These are phyloP conservation scores for Tachina fera DNA, from an alignment of 2,888 invertebrate genomes.

Conservation along the genomic window DNA sequence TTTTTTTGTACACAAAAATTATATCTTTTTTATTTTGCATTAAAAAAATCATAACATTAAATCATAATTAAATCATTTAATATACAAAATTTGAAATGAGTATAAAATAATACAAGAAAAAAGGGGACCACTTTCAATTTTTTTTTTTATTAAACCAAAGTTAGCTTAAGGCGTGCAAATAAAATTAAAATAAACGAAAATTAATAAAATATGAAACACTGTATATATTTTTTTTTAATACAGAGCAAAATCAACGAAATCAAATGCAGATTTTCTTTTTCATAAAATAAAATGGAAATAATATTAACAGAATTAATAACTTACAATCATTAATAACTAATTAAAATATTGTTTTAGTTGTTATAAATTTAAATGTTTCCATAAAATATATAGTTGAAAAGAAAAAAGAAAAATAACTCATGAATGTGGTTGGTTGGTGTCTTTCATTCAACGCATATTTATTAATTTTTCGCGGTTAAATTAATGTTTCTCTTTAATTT, in stretches of 20 bases:
- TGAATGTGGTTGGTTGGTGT: constrained; percentile 32
- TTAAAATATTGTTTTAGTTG: constrained; percentile 20
- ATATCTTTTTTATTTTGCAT: constrained; percentile 46
- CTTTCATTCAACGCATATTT: constrained; percentile 12
- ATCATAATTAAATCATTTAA: constrained; percentile 47
- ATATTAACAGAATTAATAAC: constrained; percentile 19
- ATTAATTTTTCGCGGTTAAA: constrained; percentile 1
- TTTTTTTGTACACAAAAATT: constrained; percentile 49
- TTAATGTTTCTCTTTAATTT: constrained; percentile 24
- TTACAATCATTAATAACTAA: constrained; percentile 32
- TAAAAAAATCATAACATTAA: constrained; percentile 57
- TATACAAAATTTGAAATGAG: constrained; percentile 20
- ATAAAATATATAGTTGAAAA: constrained; percentile 22
- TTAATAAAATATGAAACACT: background rate
- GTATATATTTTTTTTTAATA: constrained; percentile 10
- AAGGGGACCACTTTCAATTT: constrained; percentile 67
- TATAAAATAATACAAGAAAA: constrained; percentile 25
- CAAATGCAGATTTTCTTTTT: background rate
- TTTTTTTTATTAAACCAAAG: constrained; percentile 68
- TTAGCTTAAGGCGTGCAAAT: constrained; percentile 72
- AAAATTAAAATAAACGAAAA: constrained; percentile 62
- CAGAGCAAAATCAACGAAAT: constrained; percentile 39
- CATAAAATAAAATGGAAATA: constrained; percentile 4
- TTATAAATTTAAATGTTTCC: constrained; percentile 19
- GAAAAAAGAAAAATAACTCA: constrained; percentile 34